Evolutionary conservation across 2,888 invertebrate species (phyloP), one percentile per base, ranked within the genome.

Genomic region (Isoperla grammatica): DNA sequence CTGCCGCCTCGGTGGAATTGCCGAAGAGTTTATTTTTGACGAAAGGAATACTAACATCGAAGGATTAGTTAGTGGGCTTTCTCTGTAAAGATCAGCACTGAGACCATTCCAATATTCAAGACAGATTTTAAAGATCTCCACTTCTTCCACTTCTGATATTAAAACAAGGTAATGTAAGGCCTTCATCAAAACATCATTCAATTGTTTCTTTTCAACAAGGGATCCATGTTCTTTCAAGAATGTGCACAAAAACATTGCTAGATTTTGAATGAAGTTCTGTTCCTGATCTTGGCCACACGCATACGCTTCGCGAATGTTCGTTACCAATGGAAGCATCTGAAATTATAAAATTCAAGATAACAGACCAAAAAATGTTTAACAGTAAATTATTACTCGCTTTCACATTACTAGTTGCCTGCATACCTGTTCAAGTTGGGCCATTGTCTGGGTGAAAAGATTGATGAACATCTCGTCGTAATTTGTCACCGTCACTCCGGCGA

Each of bases 81-180:
- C 90, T 71, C 90, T 86, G 73, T 98, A 99, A 68, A 99, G 79
- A 73, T 96, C 95, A 62, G 92, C 85, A 23, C 95, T 87, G 64
- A 99, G 79, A 63, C 87, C 86, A 77, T 95, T 96, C 99, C 99
- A 99, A 76, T 96, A 99, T 74, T 99, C 99, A 65, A 99, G 78
- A 71, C 98, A 99, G 66, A 99, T 98, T 80, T 99, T 99, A 75
- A 99, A 99, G 64, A 99, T 96, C 79, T 99, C 99, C 1, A 96
- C 95, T 74, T 99, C 99, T 67, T 99, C 98, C 2, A 99, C 98
- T 78, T 96, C 94, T 12, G 97, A 98, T 74, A 95, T 95, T 70
- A 94, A 79, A 8, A 94, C 89, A 67, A 95, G 81, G 73, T 94
- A 95, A 66, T 88, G 85, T 57, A 95, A 79, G 8, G 92, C 91